A percentile compares a stretch with the other conserved stretches of the same genome.
These are phyloP conservation scores for Brachyalestes nurse DNA, from an alignment of 2,797 vertebrate genomes.

Conservation along the genomic window DNA sequence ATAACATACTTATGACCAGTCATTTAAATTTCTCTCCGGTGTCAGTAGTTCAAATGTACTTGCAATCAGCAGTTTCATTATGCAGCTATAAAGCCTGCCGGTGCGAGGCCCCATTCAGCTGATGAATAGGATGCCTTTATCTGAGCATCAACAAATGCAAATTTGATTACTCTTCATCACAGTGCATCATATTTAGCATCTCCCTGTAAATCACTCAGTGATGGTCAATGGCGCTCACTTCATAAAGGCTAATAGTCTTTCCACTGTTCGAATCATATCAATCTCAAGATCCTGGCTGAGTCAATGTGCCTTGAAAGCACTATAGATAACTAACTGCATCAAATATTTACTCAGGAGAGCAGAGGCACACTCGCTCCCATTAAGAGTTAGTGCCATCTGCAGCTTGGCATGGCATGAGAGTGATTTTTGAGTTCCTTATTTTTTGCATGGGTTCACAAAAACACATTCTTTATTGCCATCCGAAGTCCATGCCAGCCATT, in stretches of 20 bases:
- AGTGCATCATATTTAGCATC: slow-evolving; percentile 10
- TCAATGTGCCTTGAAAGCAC: background rate
- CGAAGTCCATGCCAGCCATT: slow-evolving; percentile 81
- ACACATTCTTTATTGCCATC: slow-evolving; percentile 76
- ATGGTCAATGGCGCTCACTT: background rate
- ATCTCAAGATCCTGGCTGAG: background rate
- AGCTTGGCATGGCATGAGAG: background rate
- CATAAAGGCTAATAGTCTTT: slow-evolving; percentile 7
- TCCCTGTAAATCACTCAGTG: background rate
- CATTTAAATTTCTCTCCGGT: background rate
- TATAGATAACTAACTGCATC: slow-evolving; percentile 24
- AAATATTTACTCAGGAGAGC: background rate
- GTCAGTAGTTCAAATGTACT: background rate
- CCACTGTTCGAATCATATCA: background rate
- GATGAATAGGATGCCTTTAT: slow-evolving; percentile 5
- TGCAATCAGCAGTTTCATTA: background rate
- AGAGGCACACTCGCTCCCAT: background rate
- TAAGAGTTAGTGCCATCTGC: background rate
- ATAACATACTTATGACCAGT: background rate
- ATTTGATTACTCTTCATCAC: slow-evolving; percentile 24
- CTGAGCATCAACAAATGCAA: slow-evolving; percentile 21
- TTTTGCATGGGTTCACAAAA: background rate
- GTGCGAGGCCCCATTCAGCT: background rate
- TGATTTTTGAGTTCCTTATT: background rate
- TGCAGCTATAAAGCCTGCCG: background rate